Conservation (phyloP, 2,113 vertebrate species). For the Dicentrarchus labrax region DNA sequence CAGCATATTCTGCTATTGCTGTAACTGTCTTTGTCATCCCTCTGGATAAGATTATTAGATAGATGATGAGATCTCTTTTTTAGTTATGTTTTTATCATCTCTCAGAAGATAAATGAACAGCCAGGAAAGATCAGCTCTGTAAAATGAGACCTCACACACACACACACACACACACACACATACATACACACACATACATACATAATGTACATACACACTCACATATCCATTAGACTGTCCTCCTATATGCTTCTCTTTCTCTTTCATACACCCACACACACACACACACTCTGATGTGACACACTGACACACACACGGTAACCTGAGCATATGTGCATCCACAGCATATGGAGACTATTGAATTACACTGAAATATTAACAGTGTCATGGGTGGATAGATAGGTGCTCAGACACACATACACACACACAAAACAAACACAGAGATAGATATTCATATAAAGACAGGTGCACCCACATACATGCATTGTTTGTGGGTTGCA, state of each 20-base stretch:
- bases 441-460: background rate
- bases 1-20: background rate
- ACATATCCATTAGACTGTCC: background rate
- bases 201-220: background rate
- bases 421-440: background rate
- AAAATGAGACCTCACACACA: background rate
- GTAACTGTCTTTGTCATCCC: background rate
- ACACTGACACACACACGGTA: constrained; percentile 15
- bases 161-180: too few species aligned
- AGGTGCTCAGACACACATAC: background rate
- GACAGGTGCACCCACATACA: background rate
- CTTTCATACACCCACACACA: background rate
- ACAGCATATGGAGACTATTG: constrained; percentile 67
- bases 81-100: background rate
- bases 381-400: constrained; percentile 26
- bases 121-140: background rate
- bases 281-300: background rate
- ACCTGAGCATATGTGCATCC: constrained; percentile 45
- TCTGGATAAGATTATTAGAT: background rate
- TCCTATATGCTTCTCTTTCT: background rate
- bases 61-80: background rate
- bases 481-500: background rate
- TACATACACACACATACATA: background rate
- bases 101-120: background rate
- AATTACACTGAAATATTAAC: constrained; percentile 79